Percentiles rank a stretch among this genome's conserved stretches.
These are phyloP conservation scores for Armadillidium nasatum DNA, from an alignment of 1,140 invertebrate genomes.

Conservation along the genomic window DNA sequence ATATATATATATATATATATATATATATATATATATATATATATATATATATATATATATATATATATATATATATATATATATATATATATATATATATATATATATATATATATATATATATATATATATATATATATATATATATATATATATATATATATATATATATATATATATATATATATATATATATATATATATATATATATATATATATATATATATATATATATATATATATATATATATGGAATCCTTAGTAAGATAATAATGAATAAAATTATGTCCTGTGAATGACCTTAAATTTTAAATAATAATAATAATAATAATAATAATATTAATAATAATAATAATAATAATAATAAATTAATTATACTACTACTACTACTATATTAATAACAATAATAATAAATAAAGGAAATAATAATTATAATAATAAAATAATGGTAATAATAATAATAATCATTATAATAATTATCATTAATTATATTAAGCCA, in stretches of 20 bases:
- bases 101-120: not conserved
- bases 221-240: not conserved
- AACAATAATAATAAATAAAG: too few species aligned
- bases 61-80: not conserved
- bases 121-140: slow-evolving; percentile 2
- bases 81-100: not conserved
- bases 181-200: slow-evolving; percentile 2
- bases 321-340: too few species aligned
- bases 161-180: slow-evolving; percentile 2
- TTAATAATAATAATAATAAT: too few species aligned
- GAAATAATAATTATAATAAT: too few species aligned
- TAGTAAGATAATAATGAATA: too few species aligned
- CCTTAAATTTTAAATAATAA: too few species aligned
- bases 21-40: slow-evolving; percentile 6
- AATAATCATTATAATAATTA: too few species aligned
- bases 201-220: slow-evolving; percentile 6
- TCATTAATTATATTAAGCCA: too few species aligned
- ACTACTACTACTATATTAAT: too few species aligned
- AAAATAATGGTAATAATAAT: too few species aligned
- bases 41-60: not conserved
- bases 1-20: slow-evolving; percentile 6
- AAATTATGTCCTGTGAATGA: too few species aligned
- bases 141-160: slow-evolving; percentile 6
- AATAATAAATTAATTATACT: too few species aligned
- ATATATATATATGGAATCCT: not conserved